Evolutionary conservation across 2,113 vertebrate genomes (phyloP).

Genomic region (Petroica traversi): DNA sequence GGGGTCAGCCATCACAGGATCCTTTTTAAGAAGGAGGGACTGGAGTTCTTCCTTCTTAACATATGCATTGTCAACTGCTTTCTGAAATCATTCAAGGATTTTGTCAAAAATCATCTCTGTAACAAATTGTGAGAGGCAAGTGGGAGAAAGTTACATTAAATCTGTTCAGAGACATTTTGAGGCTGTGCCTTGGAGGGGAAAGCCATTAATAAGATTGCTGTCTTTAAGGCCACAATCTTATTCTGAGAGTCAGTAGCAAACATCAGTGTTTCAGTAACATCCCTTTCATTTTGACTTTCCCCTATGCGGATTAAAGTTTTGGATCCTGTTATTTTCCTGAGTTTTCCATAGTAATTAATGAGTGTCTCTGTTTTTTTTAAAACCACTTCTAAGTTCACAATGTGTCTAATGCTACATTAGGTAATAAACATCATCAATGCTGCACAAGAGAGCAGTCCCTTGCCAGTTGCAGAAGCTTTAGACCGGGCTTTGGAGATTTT

Average conservation of each 20-base stretch:
- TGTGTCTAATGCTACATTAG: constrained; percentile 60
- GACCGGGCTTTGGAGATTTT: constrained; percentile 95
- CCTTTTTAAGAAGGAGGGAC: not conserved
- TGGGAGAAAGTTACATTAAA: not conserved
- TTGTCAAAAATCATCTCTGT: not conserved
- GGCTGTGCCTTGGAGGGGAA: not conserved
- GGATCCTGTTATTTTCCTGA: not conserved
- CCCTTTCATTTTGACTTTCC: not conserved
- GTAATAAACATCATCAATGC: constrained; percentile 97
- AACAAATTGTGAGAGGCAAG: not conserved
- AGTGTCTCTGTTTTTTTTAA: not conserved
- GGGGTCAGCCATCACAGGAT: not conserved
- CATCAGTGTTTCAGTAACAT: not conserved
- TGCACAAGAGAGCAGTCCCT: constrained; percentile 93
- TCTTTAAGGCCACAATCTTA: not conserved
- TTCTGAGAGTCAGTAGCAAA: not conserved
- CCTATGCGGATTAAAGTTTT: not conserved
- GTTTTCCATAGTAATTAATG: not conserved
- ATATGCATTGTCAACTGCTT: not conserved
- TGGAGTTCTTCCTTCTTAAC: not conserved
- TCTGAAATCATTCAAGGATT: not conserved
- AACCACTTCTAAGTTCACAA: not conserved
- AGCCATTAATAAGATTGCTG: not conserved
- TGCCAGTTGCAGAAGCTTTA: constrained; percentile 92
- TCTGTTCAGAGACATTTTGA: not conserved